Conservation (phyloP, 1,140 invertebrate species). For the Neelides sp. region DNA sequence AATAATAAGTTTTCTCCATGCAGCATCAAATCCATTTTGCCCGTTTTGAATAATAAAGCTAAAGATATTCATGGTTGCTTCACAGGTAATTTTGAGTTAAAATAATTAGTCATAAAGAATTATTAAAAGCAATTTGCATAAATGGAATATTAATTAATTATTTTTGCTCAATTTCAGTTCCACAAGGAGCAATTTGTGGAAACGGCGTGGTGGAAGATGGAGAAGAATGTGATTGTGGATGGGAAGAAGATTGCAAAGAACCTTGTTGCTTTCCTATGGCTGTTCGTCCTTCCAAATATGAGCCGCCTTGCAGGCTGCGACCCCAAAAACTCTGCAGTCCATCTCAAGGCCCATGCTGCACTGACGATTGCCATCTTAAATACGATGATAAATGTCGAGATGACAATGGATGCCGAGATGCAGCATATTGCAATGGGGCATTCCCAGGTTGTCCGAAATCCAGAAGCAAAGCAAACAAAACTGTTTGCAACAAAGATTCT, state of each 20-base stretch:
- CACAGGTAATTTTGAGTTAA: slow-evolving; percentile 48
- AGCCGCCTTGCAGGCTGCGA: slow-evolving; percentile 70
- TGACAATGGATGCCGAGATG: slow-evolving; percentile 82
- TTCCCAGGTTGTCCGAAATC: slow-evolving; percentile 77
- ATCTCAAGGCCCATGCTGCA: slow-evolving; percentile 91
- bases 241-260: slow-evolving; percentile 87
- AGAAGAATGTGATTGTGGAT: slow-evolving; percentile 97
- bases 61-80: slow-evolving; percentile 81
- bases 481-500: slow-evolving; percentile 74
- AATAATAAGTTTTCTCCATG: slow-evolving; percentile 89
- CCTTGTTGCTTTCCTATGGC: slow-evolving; percentile 85
- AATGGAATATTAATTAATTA: slow-evolving; percentile 14
- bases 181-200: slow-evolving; percentile 81
- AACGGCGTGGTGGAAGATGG: slow-evolving; percentile 89
- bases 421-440: slow-evolving; percentile 75
- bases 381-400: slow-evolving; percentile 78
- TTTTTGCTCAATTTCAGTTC: slow-evolving; percentile 46
- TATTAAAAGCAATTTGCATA: slow-evolving; percentile 1
- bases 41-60: slow-evolving; percentile 83
- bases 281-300: slow-evolving; percentile 54
- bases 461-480: slow-evolving; percentile 82
- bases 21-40: slow-evolving; percentile 86
- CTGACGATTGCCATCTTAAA: slow-evolving; percentile 68
- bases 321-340: slow-evolving; percentile 65
- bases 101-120: background rate